Evolutionary conservation across 2,113 vertebrate species (phyloP).

Genomic region (Ahaetulla prasina): DNA sequence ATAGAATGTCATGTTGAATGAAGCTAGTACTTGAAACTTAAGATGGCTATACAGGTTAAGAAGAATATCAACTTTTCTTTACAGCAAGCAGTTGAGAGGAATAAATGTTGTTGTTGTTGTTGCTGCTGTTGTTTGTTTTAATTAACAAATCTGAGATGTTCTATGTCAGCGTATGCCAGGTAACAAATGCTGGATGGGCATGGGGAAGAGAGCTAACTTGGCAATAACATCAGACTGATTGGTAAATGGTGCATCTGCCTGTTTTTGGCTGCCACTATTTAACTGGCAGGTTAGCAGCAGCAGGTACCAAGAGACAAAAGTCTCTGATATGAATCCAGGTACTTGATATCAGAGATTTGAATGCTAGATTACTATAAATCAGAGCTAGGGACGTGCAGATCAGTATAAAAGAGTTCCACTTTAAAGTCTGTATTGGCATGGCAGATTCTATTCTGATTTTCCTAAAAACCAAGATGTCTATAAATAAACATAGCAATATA

Average conservation of each 20-base stretch:
- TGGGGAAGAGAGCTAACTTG: not conserved
- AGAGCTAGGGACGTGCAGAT: not conserved
- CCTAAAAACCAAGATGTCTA: not conserved
- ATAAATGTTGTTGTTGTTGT: not conserved
- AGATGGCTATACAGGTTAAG: not conserved
- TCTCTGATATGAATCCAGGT: too few species aligned
- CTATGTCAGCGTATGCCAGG: not conserved
- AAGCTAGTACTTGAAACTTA: not conserved
- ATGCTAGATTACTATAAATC: not conserved
- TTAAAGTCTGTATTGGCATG: not conserved
- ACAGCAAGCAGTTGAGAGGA: slow-evolving; percentile 1
- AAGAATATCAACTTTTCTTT: not conserved
- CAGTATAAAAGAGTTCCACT: not conserved
- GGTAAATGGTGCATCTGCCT: not conserved
- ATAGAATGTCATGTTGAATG: not conserved
- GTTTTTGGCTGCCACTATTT: not conserved
- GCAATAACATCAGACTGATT: not conserved
- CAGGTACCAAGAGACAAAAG: not conserved
- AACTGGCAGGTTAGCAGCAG: not conserved
- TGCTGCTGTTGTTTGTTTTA: not conserved
- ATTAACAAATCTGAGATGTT: not conserved
- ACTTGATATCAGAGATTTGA: not conserved
- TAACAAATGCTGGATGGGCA: not conserved
- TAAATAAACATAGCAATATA: not conserved
- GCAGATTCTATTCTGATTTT: not conserved